Conservation (phyloP, 2,888 invertebrate genomes). For the Ectemnius cavifrons region DNA sequence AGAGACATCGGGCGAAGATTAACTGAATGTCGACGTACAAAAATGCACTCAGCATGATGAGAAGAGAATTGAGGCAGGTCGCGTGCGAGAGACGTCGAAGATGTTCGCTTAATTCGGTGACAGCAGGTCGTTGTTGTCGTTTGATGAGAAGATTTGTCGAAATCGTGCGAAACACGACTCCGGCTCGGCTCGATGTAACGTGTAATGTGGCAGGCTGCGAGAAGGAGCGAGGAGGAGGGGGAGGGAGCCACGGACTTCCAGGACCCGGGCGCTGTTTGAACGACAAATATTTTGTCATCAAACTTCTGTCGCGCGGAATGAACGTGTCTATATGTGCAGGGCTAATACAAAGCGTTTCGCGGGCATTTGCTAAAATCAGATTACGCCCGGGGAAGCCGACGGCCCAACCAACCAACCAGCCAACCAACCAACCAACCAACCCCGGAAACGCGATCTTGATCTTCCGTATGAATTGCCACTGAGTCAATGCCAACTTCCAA, state of each 20-base stretch:
- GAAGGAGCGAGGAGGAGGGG: no score
- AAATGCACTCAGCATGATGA: no score
- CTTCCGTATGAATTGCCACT: conserved; percentile 22
- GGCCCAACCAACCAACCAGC: conserved; percentile 70
- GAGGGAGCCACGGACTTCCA: conserved; percentile 61
- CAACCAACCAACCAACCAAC: conserved; percentile 62
- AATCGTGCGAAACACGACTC: conserved; percentile 29
- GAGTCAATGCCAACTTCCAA: conserved; percentile 9
- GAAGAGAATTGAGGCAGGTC: no score
- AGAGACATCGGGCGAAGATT: no score
- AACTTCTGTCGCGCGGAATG: conserved; percentile 76
- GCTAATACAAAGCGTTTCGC: conserved; percentile 76
- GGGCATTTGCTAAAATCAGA: conserved; percentile 76
- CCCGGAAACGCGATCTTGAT: conserved; percentile 45
- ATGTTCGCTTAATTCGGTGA: conserved; percentile 34
- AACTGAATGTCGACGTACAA: no score
- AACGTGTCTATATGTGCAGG: conserved; percentile 77
- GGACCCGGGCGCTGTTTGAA: conserved; percentile 75
- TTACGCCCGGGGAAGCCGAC: conserved; percentile 66
- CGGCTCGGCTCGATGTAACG: conserved; percentile 25
- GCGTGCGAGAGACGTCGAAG: no score
- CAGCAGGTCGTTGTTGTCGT: conserved; percentile 31
- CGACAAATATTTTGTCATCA: conserved; percentile 78
- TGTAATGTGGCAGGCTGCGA: conserved; percentile 31
- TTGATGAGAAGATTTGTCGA: conserved; percentile 41